Evolutionary conservation across 2,888 invertebrate species (phyloP), one percentile per base, ranked within the genome.

Genomic region (Drosophila austrosaltans): DNA sequence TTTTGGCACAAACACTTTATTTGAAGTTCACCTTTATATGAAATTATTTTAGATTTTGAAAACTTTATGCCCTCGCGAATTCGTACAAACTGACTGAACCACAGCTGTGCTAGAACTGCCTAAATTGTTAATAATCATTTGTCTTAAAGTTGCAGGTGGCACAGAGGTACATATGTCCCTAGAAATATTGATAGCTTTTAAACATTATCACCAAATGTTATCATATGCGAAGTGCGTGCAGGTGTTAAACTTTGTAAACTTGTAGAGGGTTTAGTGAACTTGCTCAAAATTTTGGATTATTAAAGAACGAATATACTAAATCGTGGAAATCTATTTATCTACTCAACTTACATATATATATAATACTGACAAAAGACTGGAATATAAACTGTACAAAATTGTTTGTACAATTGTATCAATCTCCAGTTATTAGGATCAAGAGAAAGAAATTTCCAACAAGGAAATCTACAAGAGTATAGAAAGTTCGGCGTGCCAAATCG

Each of bases 181-280:
- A 22, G 48, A 16, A 48, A 48, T 48, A 25, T 48, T 48, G 22
- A 48, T 48, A 48, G 48, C 48, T 48, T 12, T 25, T 12, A 48
- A 48, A 48, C 48, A 25, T 48, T 48, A 48, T 48, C 48, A 48
- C 48, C 25, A 25, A 48, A 48, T 48, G 48, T 48, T 48, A 48
- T 12, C 22, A 25, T 48, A 48, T 25, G 10, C 10, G 48, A 48
- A 48, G 48, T 48, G 48, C 48, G 48, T 48, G 48, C 48, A 48
- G 48, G 48, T 48, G 48, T 22, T 25, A 25, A 48, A 48, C 3
- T 48, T 25, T 2, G 22, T 44, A 48, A 10, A 48, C 22, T 48
- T 22, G 25, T 10, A 25, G 3, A 25, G 10, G 22, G 48, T 48
- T 48, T 48, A 5, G 10, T 10, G 6, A 25, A 10, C 22, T 16